Conservation (phyloP, 2,113 vertebrate genomes). For the Nothocercus julius region DNA sequence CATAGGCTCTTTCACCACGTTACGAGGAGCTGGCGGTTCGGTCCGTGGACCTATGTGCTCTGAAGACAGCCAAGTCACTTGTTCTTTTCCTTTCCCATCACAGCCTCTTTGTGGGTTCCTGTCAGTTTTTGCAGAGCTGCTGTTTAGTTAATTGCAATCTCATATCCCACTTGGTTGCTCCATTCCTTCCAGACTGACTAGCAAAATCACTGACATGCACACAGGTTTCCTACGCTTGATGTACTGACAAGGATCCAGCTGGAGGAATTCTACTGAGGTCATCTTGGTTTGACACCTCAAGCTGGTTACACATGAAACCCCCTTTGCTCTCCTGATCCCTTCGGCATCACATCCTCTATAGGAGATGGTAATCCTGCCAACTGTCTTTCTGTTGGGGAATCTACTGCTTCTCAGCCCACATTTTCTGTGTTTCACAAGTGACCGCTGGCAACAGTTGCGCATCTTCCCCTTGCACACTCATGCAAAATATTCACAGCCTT, state of each 20-base stretch:
- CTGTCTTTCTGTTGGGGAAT: not conserved
- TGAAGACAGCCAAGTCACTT: not conserved
- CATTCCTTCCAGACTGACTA: not conserved
- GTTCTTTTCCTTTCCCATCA: not conserved
- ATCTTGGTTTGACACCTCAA: accelerated
- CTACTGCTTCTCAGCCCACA: accelerated
- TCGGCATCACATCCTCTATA: not conserved
- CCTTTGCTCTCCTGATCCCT: not conserved
- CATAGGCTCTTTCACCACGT: accelerated
- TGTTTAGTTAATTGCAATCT: not conserved
- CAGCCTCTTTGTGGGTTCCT: not conserved
- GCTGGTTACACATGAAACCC: not conserved
- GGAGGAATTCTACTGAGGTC: not conserved
- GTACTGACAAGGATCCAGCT: not conserved
- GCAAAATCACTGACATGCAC: not conserved
- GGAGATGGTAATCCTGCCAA: not conserved
- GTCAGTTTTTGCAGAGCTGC: not conserved
- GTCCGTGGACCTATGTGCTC: accelerated
- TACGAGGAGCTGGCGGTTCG: accelerated
- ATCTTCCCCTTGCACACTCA: not conserved
- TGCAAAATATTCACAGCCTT: not conserved
- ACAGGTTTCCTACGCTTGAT: not conserved
- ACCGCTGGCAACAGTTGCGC: not conserved
- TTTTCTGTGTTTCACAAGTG: accelerated
- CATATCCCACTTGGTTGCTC: not conserved